Evolutionary conservation across 2,888 invertebrate species (phyloP), one percentile per base, ranked within the genome.

Genomic region (Xestoiulus laeticollis): DNA sequence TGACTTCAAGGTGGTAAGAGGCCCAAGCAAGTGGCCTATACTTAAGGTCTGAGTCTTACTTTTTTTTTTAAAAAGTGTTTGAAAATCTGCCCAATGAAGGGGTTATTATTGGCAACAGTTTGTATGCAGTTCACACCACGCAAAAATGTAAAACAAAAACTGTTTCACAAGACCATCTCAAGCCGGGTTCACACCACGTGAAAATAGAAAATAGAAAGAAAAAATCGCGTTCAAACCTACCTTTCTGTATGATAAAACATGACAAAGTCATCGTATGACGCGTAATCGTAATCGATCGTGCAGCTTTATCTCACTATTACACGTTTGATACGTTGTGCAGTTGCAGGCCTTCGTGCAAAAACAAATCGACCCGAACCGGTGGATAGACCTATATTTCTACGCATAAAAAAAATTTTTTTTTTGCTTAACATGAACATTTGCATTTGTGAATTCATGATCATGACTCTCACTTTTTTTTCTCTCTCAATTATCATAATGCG

Each of bases 381-480:
- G 78, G 78, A 30, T 78, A 78, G 78, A 78, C 78, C 78, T 30
- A 78, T 78, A 78, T 78, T 78, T 78, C 78, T 19, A 14, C 16
- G 14, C 30, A 30, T 14, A 78, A 78, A 78, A 78, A 78, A 59
- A n/a, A 78, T 16, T 4, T 4, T 30, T 32, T 78, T 78, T 30
- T 78, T 78, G 30, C 16, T 26, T 4, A 30, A 78, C 78, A 78
- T 26, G 78, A 78, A 78, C 30, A 78, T 78, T 78, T 78, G 78
- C 78, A 78, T 78, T 78, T 78, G 78, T 78, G 78, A 78, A 78
- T 78, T 78, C 78, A 78, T 78, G 78, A 78, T 78, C 78, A 78
- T 78, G 78, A 78, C 78, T 78, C 78, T 78, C 78, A 78, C 78
- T 78, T 78, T 78, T 78, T 38, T 38, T 32, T 78, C 78, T 78